Evolutionary conservation across 2,888 invertebrate genomes (phyloP).

Genomic region (Luperina testacea): DNA sequence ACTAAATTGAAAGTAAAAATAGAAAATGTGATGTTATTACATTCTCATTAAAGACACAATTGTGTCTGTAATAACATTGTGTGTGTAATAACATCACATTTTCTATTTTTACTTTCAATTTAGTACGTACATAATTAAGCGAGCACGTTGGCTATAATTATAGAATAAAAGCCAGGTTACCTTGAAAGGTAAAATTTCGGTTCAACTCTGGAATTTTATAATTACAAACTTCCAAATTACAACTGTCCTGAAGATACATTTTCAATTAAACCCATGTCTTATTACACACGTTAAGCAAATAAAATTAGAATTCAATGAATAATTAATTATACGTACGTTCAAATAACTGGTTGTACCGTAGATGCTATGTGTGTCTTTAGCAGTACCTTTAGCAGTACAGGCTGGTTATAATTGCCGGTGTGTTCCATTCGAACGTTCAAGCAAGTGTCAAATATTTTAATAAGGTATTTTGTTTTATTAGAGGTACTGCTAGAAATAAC

Average conservation of each 20-base stretch:
- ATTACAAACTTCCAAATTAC: slow-evolving; percentile 1
- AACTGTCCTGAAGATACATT: slow-evolving; percentile 12
- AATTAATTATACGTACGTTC: too few relatives aligned
- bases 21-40: too few relatives aligned
- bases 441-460: too few relatives aligned
- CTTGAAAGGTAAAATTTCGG: not conserved
- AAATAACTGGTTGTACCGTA: slow-evolving; percentile 2
- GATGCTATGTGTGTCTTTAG: too few relatives aligned
- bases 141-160: not conserved
- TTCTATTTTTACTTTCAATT: not conserved
- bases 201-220: slow-evolving; percentile 10
- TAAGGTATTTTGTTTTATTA: too few relatives aligned
- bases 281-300: slow-evolving; percentile 14
- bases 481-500: too few relatives aligned
- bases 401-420: too few relatives aligned
- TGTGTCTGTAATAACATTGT: not conserved
- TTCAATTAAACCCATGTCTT: slow-evolving; percentile 14
- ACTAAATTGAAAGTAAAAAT: too few relatives aligned
- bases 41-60: too few relatives aligned
- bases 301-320: slow-evolving; percentile 7
- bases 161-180: not conserved
- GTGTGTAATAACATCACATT: too few relatives aligned
- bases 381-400: too few relatives aligned
- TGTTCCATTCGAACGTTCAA: too few relatives aligned
- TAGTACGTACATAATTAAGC: not conserved